Evolutionary conservation across 2,888 invertebrate genomes (phyloP).

Genomic region (Dryomyza anilis): DNA sequence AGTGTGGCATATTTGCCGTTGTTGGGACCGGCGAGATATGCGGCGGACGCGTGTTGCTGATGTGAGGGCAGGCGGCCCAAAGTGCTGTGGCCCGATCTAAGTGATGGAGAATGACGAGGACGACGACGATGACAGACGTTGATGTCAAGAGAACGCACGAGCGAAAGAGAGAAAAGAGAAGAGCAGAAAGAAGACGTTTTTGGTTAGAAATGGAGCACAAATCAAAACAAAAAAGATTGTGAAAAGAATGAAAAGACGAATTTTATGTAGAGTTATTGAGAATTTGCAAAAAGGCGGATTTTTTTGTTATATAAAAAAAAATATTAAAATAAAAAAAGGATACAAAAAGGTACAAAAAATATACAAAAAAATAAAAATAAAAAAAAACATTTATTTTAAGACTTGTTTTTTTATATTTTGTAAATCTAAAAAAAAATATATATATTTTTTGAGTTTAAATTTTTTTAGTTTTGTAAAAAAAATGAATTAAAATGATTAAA

Average conservation of each 20-base stretch:
- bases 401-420: not conserved
- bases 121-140: not conserved
- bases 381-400: not conserved
- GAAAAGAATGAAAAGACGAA: not conserved
- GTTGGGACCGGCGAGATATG: conserved; percentile 68
- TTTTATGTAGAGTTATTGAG: not conserved
- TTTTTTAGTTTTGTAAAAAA: not conserved
- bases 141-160: not conserved
- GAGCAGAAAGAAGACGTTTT: conserved; percentile 5
- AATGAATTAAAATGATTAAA: not conserved
- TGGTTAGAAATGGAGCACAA: conserved; percentile 3
- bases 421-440: not conserved
- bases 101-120: not conserved
- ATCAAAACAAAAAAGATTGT: not conserved
- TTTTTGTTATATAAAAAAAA: conserved; percentile 8
- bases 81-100: conserved; percentile 65
- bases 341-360: conserved; percentile 19
- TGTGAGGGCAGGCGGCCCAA: conserved; percentile 69
- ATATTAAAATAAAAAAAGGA: conserved; percentile 26
- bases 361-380: conserved; percentile 26
- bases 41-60: conserved; percentile 59
- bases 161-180: not conserved
- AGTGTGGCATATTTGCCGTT: conserved; percentile 91
- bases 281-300: no score
- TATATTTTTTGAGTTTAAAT: not conserved